Percentiles rank a stretch among this genome's conserved stretches.
Evolutionary conservation across 2,888 invertebrate species (phyloP).

Genomic region (Heliconius ethilla): DNA sequence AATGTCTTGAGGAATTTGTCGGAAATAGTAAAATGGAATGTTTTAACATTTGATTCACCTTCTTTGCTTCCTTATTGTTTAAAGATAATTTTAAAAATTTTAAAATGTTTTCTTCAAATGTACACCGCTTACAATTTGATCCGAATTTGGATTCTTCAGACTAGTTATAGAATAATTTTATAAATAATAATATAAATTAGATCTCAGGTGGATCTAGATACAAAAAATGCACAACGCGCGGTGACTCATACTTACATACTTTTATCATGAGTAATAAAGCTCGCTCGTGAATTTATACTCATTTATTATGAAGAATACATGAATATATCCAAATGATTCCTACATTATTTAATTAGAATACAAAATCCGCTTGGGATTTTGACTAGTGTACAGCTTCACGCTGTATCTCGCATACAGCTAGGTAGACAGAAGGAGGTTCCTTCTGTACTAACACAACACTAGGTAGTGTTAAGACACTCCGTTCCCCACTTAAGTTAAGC

Average conservation of each 20-base stretch:
- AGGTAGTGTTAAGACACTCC: no score
- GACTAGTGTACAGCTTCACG: no score
- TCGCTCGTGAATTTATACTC: background rate
- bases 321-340: background rate
- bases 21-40: no score
- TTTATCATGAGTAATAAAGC: slow-evolving; percentile 4
- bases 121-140: no score
- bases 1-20: background rate
- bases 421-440: no score
- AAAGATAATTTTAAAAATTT: background rate
- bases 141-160: background rate
- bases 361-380: no score
- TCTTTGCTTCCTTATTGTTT: background rate
- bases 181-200: background rate
- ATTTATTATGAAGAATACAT: background rate
- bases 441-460: no score
- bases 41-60: no score
- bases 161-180: background rate
- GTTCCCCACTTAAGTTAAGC: no score
- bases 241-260: slow-evolving; percentile 7
- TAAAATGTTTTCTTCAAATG: background rate
- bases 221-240: background rate
- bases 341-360: no score
- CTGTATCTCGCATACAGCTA: no score
- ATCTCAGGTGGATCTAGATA: background rate